These are phyloP conservation scores for Strongylocentrotus purpuratus DNA, from an alignment of 35 echinoderm and acorn worm genomes.

Conservation along the genomic window DNA sequence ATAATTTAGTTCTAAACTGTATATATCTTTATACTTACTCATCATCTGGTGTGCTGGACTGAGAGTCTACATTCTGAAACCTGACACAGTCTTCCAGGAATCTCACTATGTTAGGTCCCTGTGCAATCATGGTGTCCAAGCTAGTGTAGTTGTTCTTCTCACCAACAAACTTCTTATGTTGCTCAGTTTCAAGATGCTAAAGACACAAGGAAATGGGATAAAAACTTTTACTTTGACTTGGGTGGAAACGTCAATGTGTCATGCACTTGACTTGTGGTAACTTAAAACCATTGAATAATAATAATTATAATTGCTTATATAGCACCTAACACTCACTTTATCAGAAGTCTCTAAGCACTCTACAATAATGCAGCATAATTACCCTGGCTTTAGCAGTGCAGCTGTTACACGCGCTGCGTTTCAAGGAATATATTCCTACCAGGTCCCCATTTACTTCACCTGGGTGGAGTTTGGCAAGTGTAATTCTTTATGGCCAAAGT, in stretches of 20 bases:
- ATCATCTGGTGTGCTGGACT: neutral
- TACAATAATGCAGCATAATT: no score
- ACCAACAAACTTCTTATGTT: constrained; percentile 77
- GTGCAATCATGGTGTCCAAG: constrained; percentile 89
- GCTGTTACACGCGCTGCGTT: no score
- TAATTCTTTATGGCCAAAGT: no score
- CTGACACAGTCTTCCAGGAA: constrained; percentile 87
- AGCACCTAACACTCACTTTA: no score
- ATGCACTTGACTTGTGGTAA: neutral
- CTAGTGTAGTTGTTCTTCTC: constrained; percentile 74
- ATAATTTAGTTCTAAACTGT: no score
- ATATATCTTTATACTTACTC: neutral
- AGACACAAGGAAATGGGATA: neutral
- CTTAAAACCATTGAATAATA: no score
- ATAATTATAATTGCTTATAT: no score
- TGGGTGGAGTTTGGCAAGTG: no score
- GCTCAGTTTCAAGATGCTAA: constrained; percentile 76
- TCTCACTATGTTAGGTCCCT: constrained; percentile 87
- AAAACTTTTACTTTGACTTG: neutral
- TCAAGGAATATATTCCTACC: no score
- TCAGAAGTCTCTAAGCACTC: no score
- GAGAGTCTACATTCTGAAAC: constrained; percentile 54
- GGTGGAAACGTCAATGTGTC: neutral
- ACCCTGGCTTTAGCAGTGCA: no score
- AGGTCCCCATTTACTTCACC: no score